Base-by-base conservation (phyloP, 2,888 invertebrate species). In the Polyploca ridens region DNA sequence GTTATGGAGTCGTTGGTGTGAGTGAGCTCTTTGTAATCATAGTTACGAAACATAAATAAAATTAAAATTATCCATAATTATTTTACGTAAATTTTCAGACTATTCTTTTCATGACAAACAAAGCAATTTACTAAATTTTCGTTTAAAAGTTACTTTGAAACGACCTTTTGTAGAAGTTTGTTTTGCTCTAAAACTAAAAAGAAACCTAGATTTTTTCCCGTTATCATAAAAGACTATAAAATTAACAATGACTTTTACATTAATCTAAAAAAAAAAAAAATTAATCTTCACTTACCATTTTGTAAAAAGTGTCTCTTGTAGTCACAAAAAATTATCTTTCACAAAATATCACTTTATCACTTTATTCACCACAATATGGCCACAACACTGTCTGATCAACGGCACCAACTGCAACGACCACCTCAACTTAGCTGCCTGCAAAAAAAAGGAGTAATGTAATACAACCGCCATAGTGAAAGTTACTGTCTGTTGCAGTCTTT, bases 391-490 rank as follows among this genome's bases (percentile, higher is more conserved):
- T 68, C 68, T 66, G 75, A 76, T 75, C 74, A 71, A 69, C 73
- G 75, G 73, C 76, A 54, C 71, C 74, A 72, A 69, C 73, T 76
- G 73, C 76, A 54, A 19, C 54, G 10, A 19, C 80, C 77, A 75
- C 84, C 79, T 69, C 73, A 69, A 74, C 74, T 75, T 76, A 77
- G 74, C 67, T 70, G 76, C 81, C 88, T 88, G 88, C 75, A 84
- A 87, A 84, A 85, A n/a, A 82, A 82, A 82, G 81, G 75, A 77
- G 75, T 73, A 76, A 69, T 64, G 57, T 63, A 72, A 81, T 72
- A 71, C 27, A 27, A 27, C 72, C 73, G 74, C 72, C 70, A 81
- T 84, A 88, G 88, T 88, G 88, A 88, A 88, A 88, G 88, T 80
- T 77, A 80, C 68, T 65, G 77, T 80, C 61, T 41, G n/a, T 19